A percentile compares a stretch with the other conserved stretches of the same genome.
phyloP scores from a whole-genome alignment of 1,140 invertebrate species.

The Hycleus cichorii region DNA sequence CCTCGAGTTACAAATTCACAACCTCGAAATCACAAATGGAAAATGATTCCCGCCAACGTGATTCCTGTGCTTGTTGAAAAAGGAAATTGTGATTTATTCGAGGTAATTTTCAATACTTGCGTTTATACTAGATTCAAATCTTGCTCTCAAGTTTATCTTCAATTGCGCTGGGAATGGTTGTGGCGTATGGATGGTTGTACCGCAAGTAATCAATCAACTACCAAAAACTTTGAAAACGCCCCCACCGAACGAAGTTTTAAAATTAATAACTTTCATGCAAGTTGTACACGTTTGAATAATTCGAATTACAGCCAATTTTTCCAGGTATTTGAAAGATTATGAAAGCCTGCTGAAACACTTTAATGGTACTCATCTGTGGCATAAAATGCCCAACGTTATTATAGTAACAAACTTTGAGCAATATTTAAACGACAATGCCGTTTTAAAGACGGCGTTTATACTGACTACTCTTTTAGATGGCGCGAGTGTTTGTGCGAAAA shows the following conservation, averaged over 20 bases:
- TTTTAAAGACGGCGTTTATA: constrained; percentile 16
- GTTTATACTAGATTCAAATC: background rate
- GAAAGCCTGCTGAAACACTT: constrained; percentile 27
- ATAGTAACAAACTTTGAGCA: constrained; percentile 24
- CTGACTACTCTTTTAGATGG: constrained; percentile 21
- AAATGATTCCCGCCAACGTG: background rate
- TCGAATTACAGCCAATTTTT: constrained; percentile 9
- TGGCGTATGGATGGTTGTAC: constrained; percentile 31
- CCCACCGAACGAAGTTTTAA: constrained; percentile 27
- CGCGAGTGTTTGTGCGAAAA: constrained; percentile 11
- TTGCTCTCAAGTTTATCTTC: constrained; percentile 26
- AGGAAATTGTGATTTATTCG: background rate
- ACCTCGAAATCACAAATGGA: constrained; percentile 1
- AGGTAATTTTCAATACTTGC: background rate
- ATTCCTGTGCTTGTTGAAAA: background rate
- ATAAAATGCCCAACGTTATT: constrained; percentile 25
- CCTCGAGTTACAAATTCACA: too few relatives aligned
- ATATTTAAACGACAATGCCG: constrained; percentile 22
- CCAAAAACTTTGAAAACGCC: constrained; percentile 25
- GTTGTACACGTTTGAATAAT: background rate
- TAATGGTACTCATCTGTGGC: constrained; percentile 29
- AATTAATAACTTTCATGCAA: constrained; percentile 34
- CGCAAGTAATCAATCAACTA: constrained; percentile 21
- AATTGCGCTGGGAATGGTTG: constrained; percentile 25
- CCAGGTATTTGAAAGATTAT: constrained; percentile 28